A percentile compares a stretch with the other conserved stretches of the same genome.
These are phyloP conservation scores for Neogale vison DNA, from an alignment of 2,113 vertebrate genomes.

Conservation along the genomic window DNA sequence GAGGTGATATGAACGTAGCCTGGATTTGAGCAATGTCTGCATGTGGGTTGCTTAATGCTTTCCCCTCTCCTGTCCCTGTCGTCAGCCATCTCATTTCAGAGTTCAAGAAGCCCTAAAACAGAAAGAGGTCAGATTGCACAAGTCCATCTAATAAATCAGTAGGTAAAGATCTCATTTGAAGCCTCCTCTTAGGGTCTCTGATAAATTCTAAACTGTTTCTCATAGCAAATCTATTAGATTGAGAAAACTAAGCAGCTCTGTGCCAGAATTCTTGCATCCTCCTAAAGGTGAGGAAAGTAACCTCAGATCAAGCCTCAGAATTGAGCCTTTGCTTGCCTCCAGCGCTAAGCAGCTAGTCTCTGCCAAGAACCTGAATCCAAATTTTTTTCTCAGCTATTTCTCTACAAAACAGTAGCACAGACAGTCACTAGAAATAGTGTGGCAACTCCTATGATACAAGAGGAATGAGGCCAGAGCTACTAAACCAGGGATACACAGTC, in stretches of 20 bases:
- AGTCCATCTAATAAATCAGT: not conserved
- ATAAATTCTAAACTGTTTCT: not conserved
- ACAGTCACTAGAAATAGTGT: not conserved
- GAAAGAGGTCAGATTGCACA: not conserved
- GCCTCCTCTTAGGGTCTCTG: not conserved
- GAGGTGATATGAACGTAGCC: not conserved
- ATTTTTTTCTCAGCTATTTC: not conserved
- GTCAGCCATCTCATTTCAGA: not conserved
- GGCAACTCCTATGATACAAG: not conserved
- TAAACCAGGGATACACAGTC: not conserved
- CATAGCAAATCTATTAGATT: not conserved
- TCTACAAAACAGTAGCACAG: not conserved
- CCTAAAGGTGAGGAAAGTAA: not conserved
- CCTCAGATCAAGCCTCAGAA: not conserved
- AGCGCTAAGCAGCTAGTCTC: not conserved
- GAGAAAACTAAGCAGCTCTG: conserved; percentile 6
- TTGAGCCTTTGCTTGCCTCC: not conserved
- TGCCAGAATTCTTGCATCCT: conserved; percentile 13
- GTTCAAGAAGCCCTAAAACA: not conserved
- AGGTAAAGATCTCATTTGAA: not conserved
- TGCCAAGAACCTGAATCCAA: not conserved
- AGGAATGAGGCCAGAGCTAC: not conserved
- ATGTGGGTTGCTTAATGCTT: not conserved
- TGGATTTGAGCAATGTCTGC: not conserved
- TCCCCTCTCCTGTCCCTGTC: not conserved